phyloP scores from a whole-genome alignment of 1,140 invertebrate species.

The Drosophila gunungcola region DNA sequence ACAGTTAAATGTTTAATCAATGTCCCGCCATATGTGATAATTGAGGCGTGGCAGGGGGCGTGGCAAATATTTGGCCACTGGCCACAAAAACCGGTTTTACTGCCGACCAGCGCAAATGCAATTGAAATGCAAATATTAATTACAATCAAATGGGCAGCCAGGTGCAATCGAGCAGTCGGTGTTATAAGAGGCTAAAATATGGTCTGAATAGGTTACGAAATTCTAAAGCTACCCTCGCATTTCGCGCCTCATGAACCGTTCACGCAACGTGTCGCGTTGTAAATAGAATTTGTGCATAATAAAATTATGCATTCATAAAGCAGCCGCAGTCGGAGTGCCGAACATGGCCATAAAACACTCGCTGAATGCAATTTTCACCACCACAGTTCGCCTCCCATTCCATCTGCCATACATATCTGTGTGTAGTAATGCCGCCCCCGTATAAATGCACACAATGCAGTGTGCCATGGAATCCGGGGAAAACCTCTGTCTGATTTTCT shows the following conservation, averaged over 20 bases:
- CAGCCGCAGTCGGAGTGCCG: conserved; percentile 12
- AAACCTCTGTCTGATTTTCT: conserved; percentile 18
- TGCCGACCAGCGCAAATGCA: conserved; percentile 28
- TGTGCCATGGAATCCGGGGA: conserved; percentile 18
- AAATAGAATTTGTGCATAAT: conserved; percentile 71
- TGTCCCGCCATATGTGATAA: conserved; percentile 50
- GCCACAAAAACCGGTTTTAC: conserved; percentile 31
- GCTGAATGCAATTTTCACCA: conserved; percentile 46
- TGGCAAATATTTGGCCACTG: conserved; percentile 39
- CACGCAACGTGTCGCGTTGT: conserved; percentile 47
- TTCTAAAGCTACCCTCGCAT: conserved; percentile 28
- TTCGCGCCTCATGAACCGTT: conserved; percentile 40
- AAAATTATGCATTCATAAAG: conserved; percentile 68
- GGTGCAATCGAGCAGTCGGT: conserved; percentile 6
- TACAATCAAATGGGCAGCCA: conserved; percentile 27
- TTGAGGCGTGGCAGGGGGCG: conserved; percentile 23
- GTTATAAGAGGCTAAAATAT: too few species aligned
- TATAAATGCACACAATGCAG: conserved; percentile 18
- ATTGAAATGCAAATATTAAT: conserved; percentile 57
- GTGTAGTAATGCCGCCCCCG: too few species aligned
- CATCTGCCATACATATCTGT: not conserved
- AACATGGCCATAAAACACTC: conserved; percentile 33
- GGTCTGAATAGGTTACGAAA: not conserved
- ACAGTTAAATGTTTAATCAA: conserved; percentile 53
- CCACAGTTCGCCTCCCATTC: not conserved